Base-by-base conservation (phyloP, 1,140 invertebrate species). In the Contarinia nasturtii region DNA sequence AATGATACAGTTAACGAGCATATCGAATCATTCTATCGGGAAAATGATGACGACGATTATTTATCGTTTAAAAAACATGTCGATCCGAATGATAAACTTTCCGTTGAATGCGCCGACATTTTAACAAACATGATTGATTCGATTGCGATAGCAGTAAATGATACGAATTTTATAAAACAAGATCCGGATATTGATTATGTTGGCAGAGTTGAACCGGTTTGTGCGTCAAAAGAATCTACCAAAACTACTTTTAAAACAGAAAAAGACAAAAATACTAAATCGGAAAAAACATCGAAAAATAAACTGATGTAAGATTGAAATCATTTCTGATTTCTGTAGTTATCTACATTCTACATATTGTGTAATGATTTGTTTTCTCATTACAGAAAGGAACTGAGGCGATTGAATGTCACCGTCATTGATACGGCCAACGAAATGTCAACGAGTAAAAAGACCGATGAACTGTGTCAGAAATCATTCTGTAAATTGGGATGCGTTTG, bases 331-430 rank as follows among this genome's bases (percentile, higher is more conserved):
- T n/a, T n/a, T n/a, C n/a, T n/a, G n/a, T n/a, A n/a, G n/a, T n/a
- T n/a, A n/a, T n/a, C n/a, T n/a, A n/a, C n/a, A n/a, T n/a, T n/a
- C n/a, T n/a, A n/a, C n/a, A n/a, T n/a, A n/a, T n/a, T n/a, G n/a
- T n/a, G n/a, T 27, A 27, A 27, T 27, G 27, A 3, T 27, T 27
- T 27, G 10, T 27, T 27, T 27, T 27, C 12, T 45, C 18, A 34
- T 45, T 33, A 27, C n/a, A 54, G 53, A 48, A 51, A 52, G 14
- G 61, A 63, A 46, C 45, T 63, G 12, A 50, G 53, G 2, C 55
- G 59, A 7, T 54, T 63, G n/a, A 63, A 63, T 52, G 61, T 61
- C 11, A 63, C 59, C 4, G 59, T 63, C 5, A 61, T 63, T 19
- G 58, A 63, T 41, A 55, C 59, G 1, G 5, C 17, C 37, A 12